Evolutionary conservation across 2,113 vertebrate genomes (phyloP), one percentile per base, ranked within the genome.

Genomic region (Albula goreensis): DNA sequence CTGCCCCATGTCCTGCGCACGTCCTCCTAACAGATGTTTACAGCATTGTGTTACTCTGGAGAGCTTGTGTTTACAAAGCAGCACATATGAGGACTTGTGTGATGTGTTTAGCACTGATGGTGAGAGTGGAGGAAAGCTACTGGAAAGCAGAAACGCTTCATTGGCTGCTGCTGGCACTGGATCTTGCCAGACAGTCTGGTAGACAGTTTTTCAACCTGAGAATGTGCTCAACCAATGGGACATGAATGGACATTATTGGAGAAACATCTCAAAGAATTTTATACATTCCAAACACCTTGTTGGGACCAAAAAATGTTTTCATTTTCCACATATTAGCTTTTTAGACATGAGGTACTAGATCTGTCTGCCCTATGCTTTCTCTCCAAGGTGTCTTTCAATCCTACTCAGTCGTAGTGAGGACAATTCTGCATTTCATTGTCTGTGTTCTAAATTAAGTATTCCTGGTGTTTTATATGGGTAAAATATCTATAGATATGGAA

Each of bases 41-140:
- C 88, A 90, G 48, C 86, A 87, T 87, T 80, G 85, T 0, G 78
- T 50, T 86, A 31, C 85, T 90, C 91, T 90, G 88, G 85, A 91
- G 89, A 87, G 89, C 88, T 86, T 83, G 87, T 56, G 74, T 81
- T 82, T 78, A 89, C 83, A 86, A 56, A 80, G 9, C 79, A 83
- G 80, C 60, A 85, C 86, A 81, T 78, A 79, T 48, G 4, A 80
- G 60, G 70, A 25, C 79, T 0, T 56, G 31, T 41, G n/a, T 78
- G 12, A 15, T 31, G 25, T 41, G 82, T 63, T 82, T 78, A 77
- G 66, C 41, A 77, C 66, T 80, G 52, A 53, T 60, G 17, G 41
- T 15, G 13, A 81, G 79, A 56, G 22, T 13, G 80, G 5, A 66
- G 86, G 82, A 49, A 11, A 17, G 70, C 31, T 50, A 50, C 19